Base-by-base conservation (phyloP, 2,888 invertebrate genomes). In the Dascillus cervinus region DNA sequence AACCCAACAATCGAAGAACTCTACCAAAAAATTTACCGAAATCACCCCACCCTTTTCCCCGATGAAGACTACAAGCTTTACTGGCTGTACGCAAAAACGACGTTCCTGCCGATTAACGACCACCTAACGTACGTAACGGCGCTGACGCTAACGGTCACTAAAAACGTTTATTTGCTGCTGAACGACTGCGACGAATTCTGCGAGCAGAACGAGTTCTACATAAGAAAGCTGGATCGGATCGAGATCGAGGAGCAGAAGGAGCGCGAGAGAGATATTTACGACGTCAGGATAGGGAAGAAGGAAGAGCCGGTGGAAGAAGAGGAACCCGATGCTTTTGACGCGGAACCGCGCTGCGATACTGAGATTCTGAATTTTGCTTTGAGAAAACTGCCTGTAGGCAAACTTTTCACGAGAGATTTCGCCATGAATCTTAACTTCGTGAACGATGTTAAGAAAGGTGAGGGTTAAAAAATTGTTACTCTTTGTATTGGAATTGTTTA, bases 221-320 rank as follows among this genome's bases (percentile, higher is more conserved):
- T 54, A 26, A 24, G 38, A 12, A 28, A 39, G 19, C 36, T 53
- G 13, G 50, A 55, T 32, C 13, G 34, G 4, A 32, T 39, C 4
- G 50, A 50, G 20, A 23, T 42, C 4, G 35, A 43, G 10, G 36
- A 38, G 13, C 26, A 36, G 32, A 40, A 33, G 20, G 47, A 42
- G 10, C 29, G 32, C 29, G 41, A 44, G 10, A 26, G 49, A n/a
- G 51, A 44, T 29, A 50, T 53, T 31, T 54, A 56, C 34, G 53
- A 54, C 22, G 47, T 54, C 10, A 49, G 34, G 33, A 38, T 40
- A 8, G 34, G 31, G 35, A 31, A 44, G 40, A 21, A 26, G 8
- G 22, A 37, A 28, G 33, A 29, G 17, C 13, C 15, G 19, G 13
- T 15, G 15, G 22, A 21, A 20, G 22, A 11, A 32, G 20, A 32